phyloP scores from a whole-genome alignment of 1,140 invertebrate genomes.

The Lerema accius region DNA sequence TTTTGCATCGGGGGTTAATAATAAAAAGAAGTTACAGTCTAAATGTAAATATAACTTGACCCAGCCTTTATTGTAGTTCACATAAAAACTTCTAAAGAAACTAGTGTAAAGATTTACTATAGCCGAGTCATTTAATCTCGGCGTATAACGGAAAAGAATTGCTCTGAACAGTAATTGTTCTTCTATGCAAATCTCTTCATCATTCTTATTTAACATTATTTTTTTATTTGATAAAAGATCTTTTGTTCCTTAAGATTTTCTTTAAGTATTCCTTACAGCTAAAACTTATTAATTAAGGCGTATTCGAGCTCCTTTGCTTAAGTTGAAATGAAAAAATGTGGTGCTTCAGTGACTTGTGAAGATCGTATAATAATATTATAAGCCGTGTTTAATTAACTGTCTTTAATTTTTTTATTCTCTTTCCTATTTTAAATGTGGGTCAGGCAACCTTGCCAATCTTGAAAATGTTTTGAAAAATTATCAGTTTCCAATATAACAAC shows the following conservation, averaged over 20 bases:
- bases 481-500: too few species aligned
- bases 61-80: background rate
- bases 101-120: background rate
- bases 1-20: too few species aligned
- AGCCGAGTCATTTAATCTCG: background rate
- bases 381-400: too few species aligned
- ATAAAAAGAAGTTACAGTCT: too few species aligned
- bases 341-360: background rate
- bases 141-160: background rate
- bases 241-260: background rate
- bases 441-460: too few species aligned
- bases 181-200: slow-evolving; percentile 1
- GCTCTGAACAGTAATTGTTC: slow-evolving; percentile 1
- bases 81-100: background rate
- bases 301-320: background rate
- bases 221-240: background rate
- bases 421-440: too few species aligned
- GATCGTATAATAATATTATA: too few species aligned
- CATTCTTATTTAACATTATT: background rate
- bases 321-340: background rate
- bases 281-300: slow-evolving; percentile 1
- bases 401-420: too few species aligned
- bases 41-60: too few species aligned
- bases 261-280: background rate
- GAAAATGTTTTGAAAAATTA: too few species aligned